Evolutionary conservation across 1,140 invertebrate species (phyloP).

Genomic region (Eufriesea mexicana): DNA sequence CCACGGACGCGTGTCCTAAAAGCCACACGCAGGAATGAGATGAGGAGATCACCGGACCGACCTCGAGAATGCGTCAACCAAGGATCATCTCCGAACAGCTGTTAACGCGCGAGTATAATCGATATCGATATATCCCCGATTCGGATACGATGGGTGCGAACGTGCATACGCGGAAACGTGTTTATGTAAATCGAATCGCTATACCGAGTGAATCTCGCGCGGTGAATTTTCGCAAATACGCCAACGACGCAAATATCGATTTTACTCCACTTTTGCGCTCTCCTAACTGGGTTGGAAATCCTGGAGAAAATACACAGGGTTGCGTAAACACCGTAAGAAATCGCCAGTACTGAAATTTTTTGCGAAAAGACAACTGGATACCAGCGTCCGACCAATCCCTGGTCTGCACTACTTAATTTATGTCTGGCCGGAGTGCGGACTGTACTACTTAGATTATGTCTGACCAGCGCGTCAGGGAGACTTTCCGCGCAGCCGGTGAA

Average conservation of each 20-base stretch:
- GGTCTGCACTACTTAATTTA: no score
- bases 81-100: background rate
- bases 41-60: background rate
- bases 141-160: background rate
- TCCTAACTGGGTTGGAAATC: no score
- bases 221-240: background rate
- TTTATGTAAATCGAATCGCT: background rate
- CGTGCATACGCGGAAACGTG: background rate
- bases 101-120: background rate
- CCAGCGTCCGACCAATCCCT: no score
- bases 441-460: no score
- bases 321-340: no score
- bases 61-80: background rate
- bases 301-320: no score
- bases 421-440: no score
- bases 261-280: no score
- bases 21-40: conserved; percentile 38
- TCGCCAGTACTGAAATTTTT: no score
- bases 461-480: no score
- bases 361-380: no score
- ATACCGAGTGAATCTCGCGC: background rate
- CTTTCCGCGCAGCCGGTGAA: no score
- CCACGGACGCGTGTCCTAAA: conserved; percentile 6
- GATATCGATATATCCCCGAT: background rate
- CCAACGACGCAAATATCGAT: background rate